A percentile compares a stretch with the other conserved stretches of the same genome.
These are phyloP conservation scores for Hippopotamus amphibius DNA, from an alignment of 2,113 vertebrate species.

Conservation along the genomic window DNA sequence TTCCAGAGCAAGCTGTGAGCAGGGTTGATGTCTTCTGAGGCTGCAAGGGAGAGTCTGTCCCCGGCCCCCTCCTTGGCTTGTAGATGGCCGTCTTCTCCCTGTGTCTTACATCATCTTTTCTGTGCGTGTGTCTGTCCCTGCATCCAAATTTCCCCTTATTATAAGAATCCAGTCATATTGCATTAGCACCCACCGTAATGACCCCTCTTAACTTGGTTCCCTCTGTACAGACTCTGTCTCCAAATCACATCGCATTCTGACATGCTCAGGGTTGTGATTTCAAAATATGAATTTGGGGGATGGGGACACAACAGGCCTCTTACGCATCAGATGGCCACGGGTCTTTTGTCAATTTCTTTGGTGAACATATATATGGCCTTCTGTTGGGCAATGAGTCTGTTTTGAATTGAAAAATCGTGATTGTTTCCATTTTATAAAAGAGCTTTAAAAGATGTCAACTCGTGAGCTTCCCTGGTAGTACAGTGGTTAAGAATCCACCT, in stretches of 20 bases:
- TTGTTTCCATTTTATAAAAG: background rate
- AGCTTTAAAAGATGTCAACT: background rate
- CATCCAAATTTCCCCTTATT: background rate
- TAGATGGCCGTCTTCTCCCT: accelerated
- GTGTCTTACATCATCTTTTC: background rate
- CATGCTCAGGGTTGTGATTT: too few relatives aligned
- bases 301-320: background rate
- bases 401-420: background rate
- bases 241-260: background rate
- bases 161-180: background rate
- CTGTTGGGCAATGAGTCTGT: background rate
- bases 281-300: background rate
- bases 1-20: background rate
- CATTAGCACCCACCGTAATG: background rate
- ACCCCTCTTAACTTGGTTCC: background rate
- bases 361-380: background rate
- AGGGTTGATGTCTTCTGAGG: background rate
- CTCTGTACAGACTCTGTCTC: background rate
- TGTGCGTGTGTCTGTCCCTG: background rate
- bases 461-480: too few relatives aligned
- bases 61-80: background rate
- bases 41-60: background rate
- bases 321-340: too few relatives aligned
- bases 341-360: background rate
- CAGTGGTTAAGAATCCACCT: too few relatives aligned